Evolutionary conservation across 2,113 vertebrate species (phyloP).

Genomic region (Xerus inauris): DNA sequence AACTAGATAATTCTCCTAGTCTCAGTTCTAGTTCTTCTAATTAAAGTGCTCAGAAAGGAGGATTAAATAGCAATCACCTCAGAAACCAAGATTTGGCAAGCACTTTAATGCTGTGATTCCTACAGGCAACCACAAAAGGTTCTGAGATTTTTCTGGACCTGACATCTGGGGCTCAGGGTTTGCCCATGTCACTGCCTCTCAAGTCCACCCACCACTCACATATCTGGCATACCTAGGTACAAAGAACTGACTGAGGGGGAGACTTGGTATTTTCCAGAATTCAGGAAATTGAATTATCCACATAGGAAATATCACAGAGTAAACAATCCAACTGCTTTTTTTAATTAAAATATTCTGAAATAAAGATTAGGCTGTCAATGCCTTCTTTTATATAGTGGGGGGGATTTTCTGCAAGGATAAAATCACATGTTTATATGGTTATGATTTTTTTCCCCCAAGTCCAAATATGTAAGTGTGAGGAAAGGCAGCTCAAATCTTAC

Average conservation of each 20-base stretch:
- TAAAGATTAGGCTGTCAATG: constrained; percentile 76
- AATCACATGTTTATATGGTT: constrained; percentile 75
- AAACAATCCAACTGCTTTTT: constrained; percentile 77
- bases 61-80: constrained; percentile 17
- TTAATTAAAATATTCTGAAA: constrained; percentile 78
- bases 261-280: constrained; percentile 72
- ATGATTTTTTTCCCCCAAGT: constrained; percentile 65
- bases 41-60: constrained; percentile 30
- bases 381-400: constrained; percentile 70
- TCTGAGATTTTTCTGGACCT: constrained; percentile 40
- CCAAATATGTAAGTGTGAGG: constrained; percentile 70
- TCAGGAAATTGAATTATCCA: constrained; percentile 78
- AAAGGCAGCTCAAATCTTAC: constrained; percentile 66
- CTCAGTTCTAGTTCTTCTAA: background rate
- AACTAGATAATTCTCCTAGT: background rate
- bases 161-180: constrained; percentile 16
- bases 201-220: background rate
- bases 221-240: constrained; percentile 59
- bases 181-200: background rate
- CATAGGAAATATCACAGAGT: constrained; percentile 76
- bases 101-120: constrained; percentile 9
- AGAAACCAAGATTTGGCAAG: constrained; percentile 25
- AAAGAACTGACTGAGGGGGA: constrained; percentile 55
- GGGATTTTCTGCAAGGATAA: constrained; percentile 74
- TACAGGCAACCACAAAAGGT: constrained; percentile 16